These are phyloP conservation scores for Noctua janthe DNA, from an alignment of 2,888 invertebrate species.

Conservation along the genomic window DNA sequence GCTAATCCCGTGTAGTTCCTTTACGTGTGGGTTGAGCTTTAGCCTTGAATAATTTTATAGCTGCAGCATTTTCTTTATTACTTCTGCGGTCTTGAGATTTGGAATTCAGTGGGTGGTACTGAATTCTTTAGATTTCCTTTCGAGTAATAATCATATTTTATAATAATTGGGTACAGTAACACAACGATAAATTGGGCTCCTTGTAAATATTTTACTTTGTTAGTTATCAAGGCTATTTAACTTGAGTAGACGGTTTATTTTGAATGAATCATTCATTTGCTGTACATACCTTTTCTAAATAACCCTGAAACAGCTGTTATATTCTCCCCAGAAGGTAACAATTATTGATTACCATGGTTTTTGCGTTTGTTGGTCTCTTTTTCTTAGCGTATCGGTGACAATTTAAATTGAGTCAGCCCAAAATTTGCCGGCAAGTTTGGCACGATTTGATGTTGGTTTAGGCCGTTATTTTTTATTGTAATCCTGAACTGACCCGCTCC, in stretches of 20 bases:
- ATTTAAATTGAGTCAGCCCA: too few relatives aligned
- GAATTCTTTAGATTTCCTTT: slow-evolving; percentile 14
- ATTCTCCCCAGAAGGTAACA: not conserved
- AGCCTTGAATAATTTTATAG: slow-evolving; percentile 11
- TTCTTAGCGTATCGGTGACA: too few relatives aligned
- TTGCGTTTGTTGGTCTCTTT: too few relatives aligned
- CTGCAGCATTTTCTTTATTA: slow-evolving; percentile 9
- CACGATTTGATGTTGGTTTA: not conserved
- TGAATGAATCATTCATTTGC: not conserved
- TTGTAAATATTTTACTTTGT: slow-evolving; percentile 16
- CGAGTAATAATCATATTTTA: not conserved
- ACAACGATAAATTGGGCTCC: not conserved
- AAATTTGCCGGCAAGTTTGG: too few relatives aligned
- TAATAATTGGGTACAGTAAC: not conserved
- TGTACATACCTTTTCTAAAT: not conserved
- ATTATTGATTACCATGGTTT: not conserved
- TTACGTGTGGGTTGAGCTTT: not conserved
- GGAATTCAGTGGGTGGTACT: not conserved
- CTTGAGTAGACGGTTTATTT: not conserved
- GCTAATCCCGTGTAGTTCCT: not conserved
- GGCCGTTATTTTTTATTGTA: not conserved
- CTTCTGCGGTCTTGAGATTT: slow-evolving; percentile 24
- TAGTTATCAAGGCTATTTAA: slow-evolving; percentile 27
- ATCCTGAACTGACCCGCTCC: not conserved
- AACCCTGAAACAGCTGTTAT: not conserved